These are phyloP conservation scores for Pelecanoides urinatrix DNA, from an alignment of 2,113 vertebrate genomes.

Conservation along the genomic window DNA sequence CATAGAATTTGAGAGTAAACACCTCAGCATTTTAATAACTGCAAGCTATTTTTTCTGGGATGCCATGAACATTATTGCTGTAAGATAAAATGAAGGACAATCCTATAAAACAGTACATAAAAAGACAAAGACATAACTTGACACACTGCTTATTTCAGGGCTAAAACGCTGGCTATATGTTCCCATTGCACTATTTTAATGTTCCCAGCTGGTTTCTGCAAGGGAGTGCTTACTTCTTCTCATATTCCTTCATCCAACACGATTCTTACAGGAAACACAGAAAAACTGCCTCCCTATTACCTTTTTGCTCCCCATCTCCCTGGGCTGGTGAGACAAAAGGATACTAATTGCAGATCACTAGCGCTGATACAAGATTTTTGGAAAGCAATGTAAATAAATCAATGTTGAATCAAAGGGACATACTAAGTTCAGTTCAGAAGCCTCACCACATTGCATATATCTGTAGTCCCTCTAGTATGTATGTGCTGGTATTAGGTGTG, in stretches of 20 bases:
- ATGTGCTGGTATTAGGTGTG: background rate
- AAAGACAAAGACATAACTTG: slow-evolving; percentile 3
- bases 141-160: background rate
- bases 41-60: slow-evolving; percentile 19
- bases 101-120: slow-evolving; percentile 34
- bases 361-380: background rate
- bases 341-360: background rate
- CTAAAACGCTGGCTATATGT: background rate
- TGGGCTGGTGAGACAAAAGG: background rate
- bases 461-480: background rate
- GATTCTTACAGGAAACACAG: background rate
- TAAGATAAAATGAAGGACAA: background rate
- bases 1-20: background rate
- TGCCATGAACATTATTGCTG: background rate
- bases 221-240: background rate
- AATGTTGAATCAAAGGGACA: background rate
- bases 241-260: background rate
- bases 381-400: background rate
- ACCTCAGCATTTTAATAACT: slow-evolving; percentile 30
- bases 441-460: background rate
- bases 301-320: background rate
- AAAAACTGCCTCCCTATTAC: background rate
- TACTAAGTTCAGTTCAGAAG: background rate
- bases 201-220: background rate
- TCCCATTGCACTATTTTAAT: background rate